Base-by-base conservation (phyloP, 2,888 invertebrate species). In the Nudaria mundana region DNA sequence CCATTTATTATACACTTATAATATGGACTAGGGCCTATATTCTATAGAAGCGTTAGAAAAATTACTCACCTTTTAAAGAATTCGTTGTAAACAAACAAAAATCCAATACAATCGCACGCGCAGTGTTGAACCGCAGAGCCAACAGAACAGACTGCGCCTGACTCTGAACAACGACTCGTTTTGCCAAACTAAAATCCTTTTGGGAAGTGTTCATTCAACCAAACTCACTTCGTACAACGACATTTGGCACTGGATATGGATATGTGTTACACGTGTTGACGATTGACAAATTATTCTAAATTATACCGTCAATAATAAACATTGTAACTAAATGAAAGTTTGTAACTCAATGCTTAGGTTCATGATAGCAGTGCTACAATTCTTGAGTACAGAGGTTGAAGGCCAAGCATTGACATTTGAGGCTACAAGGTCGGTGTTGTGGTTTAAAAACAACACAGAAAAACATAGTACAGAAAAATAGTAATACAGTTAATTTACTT, bases 71-170 rank as follows among this genome's bases (percentile, higher is more conserved):
- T 46, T 50, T 42, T 16, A 18, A 25, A 5, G 12, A 12, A n/a
- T 2, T 13, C 6, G 10, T 24, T 24, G n/a, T n/a, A n/a, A n/a
- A 11, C 1, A 31, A 16, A 18, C 15, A 11, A 3, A 34, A 26
- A 26, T 32, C 26, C 46, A 42, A 43, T 40, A 3, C 8, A 52
- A 13, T 36, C 59, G 63, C 59, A 46, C 59, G 50, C 48, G 42
- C 63, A 47, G 38, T 30, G 13, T 29, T 40, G 30, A 25, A 37
- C 29, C 47, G 40, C 56, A 46, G 33, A 28, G 43, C 43, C 39
- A 42, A 38, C 56, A 46, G 33, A 28, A 41, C 43, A 37, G 40
- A 59, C 59, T 59, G 59, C 54, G 58, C 42, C 22, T 13, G 43
- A 44, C 37, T 43, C 25, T 15, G 8, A 28, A 28, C 13, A 26